Base-by-base conservation (phyloP, 1,140 invertebrate species). In the Oncopodura yosiiana region DNA sequence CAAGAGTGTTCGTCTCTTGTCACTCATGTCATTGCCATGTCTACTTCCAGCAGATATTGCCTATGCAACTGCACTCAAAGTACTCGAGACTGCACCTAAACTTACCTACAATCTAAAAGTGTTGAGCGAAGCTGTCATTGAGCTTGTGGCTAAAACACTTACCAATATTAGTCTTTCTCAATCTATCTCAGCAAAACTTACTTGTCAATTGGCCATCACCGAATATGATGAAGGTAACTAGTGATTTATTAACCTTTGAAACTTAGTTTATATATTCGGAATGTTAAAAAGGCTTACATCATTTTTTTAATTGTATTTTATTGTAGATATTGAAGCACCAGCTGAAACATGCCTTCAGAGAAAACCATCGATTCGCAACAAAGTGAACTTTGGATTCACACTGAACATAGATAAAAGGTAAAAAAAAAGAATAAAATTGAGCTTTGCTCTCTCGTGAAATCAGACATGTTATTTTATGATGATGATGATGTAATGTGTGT, bases 1-100 rank as follows among this genome's bases (percentile, higher is more conserved):
- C 63, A 75, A 78, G 57, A 83, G 84, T 27, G 79, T 93, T 69
- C 82, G 86, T 61, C 69, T 89, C 30, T 69, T 91, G 1, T 84
- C 84, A 0, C 69, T 89, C 3, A 71, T 94, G 12, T 83, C 83
- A 48, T 71, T 93, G 29, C 90, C 91, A 0, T 93, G 85, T 64
- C 79, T 83, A 27, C 71, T 94, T 41, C 87, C 90, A 8, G 82
- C 82, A 41, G 90, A 94, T 69, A 81, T 94, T 46, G 75, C 87
- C 49, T 82, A 83, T 65, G 86, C 84, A 34, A 85, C 86, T 36
- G 61, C 78, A 86, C 50, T 85, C 78, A 65, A 88, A 87, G 84
- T 88, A 19, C 71, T 81, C 53, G 66, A 74, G 29, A 73, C 74
- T 54, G 73, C 78, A 18, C 81, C 81, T 8, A 75, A 75, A 36